Evolutionary conservation across 2,113 vertebrate genomes (phyloP).

Genomic region (Lophura nycthemera): DNA sequence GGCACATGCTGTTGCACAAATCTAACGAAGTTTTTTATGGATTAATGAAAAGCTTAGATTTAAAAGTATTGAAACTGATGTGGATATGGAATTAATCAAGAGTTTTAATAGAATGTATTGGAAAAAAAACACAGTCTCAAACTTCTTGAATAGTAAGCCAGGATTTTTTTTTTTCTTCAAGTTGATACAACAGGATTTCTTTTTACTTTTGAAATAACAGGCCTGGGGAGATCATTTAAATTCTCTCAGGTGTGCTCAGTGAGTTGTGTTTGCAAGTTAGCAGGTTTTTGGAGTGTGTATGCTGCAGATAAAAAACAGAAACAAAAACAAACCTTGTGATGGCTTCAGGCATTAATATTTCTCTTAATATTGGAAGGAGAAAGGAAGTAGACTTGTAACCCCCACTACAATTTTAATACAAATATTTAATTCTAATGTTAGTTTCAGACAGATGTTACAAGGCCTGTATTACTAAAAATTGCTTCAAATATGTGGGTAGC

Average conservation of each 20-base stretch:
- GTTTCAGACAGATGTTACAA: background rate
- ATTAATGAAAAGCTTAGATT: background rate
- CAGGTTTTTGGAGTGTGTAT: background rate
- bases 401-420: background rate
- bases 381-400: background rate
- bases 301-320: background rate
- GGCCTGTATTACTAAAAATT: background rate
- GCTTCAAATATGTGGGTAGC: fast-evolving
- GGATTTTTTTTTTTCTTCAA: background rate
- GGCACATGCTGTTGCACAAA: background rate
- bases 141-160: background rate
- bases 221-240: background rate
- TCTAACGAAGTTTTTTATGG: background rate
- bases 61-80: background rate
- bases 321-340: background rate
- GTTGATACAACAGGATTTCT: background rate
- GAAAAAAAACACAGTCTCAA: background rate
- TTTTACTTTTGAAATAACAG: background rate
- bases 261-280: background rate
- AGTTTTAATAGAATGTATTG: background rate
- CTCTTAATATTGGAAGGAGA: background rate
- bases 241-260: background rate
- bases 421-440: background rate
- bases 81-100: background rate
- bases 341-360: background rate